Conservation (phyloP, 2,113 vertebrate species). For the Isurus oxyrinchus region DNA sequence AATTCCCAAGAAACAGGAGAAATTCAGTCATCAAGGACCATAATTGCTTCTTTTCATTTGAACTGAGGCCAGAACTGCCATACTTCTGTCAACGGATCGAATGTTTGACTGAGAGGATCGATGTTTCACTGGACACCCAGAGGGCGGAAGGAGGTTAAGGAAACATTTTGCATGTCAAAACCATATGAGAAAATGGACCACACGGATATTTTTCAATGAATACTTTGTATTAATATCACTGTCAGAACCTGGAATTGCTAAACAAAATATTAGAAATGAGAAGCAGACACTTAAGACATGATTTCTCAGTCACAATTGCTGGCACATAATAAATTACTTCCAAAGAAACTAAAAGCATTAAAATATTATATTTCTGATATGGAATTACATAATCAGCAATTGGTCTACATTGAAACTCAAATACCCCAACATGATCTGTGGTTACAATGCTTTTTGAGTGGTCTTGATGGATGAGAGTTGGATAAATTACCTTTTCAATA, state of each 20-base stretch:
- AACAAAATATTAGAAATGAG: neutral
- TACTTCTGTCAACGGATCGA: neutral
- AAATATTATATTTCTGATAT: neutral
- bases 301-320: neutral
- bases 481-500: neutral
- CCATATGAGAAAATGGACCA: neutral
- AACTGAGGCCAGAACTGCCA: no score
- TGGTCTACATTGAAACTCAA: neutral
- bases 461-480: neutral
- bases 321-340: neutral
- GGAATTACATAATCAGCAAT: neutral
- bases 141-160: neutral
- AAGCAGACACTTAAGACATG: neutral
- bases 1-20: neutral
- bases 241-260: neutral
- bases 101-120: neutral
- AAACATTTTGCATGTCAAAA: constrained; percentile 11
- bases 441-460: neutral
- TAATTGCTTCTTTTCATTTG: neutral
- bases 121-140: neutral
- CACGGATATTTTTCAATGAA: neutral
- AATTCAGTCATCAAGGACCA: neutral
- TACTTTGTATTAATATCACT: neutral
- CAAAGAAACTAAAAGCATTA: neutral
- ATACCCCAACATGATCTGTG: neutral